Conservation (phyloP, 2,888 invertebrate genomes). For the Octonoba sinensis region DNA sequence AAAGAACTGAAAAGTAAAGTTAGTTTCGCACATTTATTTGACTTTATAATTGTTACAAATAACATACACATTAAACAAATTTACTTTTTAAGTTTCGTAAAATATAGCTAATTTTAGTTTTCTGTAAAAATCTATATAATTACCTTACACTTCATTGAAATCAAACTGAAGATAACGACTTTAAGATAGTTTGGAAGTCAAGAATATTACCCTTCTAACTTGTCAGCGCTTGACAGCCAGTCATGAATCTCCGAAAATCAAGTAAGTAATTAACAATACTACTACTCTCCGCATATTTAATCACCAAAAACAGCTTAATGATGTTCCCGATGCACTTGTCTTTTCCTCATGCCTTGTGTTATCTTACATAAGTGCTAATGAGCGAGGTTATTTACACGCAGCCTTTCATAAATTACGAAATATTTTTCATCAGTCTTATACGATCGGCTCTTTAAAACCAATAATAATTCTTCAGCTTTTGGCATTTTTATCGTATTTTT, state of each 20-base stretch:
- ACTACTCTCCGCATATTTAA: not conserved
- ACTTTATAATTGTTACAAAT: too few species aligned
- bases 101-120: too few species aligned
- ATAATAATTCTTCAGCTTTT: conserved; percentile 27
- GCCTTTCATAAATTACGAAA: conserved; percentile 11
- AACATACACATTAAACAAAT: too few species aligned
- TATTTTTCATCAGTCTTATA: conserved; percentile 18
- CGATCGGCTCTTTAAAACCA: conserved; percentile 16
- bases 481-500: conserved; percentile 29
- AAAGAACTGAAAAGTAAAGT: too few species aligned
- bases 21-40: too few species aligned
- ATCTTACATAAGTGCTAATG: conserved; percentile 15
- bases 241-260: not conserved
- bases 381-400: conserved; percentile 11
- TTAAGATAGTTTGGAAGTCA: too few species aligned
- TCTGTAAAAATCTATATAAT: too few species aligned
- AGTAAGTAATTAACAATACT: conserved; percentile 3
- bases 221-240: too few species aligned
- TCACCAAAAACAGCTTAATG: not conserved
- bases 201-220: too few species aligned
- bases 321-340: conserved; percentile 7
- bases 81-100: too few species aligned
- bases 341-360: not conserved
- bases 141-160: too few species aligned
- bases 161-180: too few species aligned